Conservation (phyloP, 2,797 vertebrate species). For the Antrozous pallidus region DNA sequence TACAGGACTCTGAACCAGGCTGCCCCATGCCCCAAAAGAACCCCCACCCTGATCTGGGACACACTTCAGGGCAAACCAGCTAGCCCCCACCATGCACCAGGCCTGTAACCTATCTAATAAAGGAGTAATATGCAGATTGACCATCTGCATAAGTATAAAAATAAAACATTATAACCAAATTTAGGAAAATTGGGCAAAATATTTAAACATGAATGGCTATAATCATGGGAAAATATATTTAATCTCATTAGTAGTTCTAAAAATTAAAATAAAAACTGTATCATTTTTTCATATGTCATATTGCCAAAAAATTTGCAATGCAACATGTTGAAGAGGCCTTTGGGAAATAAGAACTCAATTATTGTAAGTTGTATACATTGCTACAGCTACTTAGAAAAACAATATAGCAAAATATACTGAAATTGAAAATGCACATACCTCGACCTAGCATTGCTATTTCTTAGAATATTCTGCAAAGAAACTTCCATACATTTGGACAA, state of each 20-base stretch:
- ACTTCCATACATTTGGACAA: background rate
- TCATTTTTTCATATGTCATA: background rate
- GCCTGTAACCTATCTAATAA: no score
- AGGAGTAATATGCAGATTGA: no score
- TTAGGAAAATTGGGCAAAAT: background rate
- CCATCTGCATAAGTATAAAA: no score
- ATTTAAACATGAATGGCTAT: background rate
- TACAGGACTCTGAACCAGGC: no score
- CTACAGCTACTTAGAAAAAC: background rate
- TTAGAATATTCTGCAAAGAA: background rate
- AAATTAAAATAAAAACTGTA: background rate
- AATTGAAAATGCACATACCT: background rate
- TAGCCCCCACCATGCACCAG: no score
- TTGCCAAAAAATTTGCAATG: background rate
- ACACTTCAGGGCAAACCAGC: no score
- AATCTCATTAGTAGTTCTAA: background rate
- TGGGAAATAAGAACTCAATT: constrained; percentile 4
- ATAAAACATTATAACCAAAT: background rate
- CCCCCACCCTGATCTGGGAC: no score
- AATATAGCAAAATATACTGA: background rate
- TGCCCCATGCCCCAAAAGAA: no score
- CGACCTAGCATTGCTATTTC: background rate
- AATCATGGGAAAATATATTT: background rate
- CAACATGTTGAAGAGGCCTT: background rate
- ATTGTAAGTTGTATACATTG: background rate